Conservation (phyloP, 2,113 vertebrate genomes). For the Anarhynchus alexandrinus region DNA sequence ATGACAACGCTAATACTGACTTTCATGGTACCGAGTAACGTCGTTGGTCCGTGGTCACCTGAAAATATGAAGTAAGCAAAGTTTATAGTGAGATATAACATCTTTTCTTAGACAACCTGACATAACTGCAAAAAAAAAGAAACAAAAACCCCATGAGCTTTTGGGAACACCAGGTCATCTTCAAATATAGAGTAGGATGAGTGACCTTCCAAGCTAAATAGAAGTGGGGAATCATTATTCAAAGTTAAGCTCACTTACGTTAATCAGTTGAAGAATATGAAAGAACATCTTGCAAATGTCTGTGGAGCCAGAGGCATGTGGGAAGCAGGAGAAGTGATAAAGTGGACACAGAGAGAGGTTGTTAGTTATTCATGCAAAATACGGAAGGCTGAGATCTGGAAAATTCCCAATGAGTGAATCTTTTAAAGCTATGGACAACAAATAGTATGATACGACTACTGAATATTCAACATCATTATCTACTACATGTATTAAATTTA, state of each 20-base stretch:
- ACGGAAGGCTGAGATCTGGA: not conserved
- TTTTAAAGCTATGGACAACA: not conserved
- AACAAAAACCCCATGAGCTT: fast-evolving
- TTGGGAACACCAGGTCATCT: not conserved
- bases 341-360: not conserved
- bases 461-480: not conserved
- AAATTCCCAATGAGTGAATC: not conserved
- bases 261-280: not conserved
- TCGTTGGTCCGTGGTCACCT: not conserved
- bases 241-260: not conserved
- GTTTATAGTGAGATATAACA: not conserved
- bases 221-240: not conserved
- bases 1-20: not conserved
- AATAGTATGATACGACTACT: not conserved
- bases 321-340: not conserved
- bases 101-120: not conserved
- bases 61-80: not conserved
- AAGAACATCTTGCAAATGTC: not conserved
- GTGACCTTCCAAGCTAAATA: not conserved
- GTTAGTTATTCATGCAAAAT: not conserved
- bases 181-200: not conserved
- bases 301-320: not conserved
- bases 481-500: not conserved
- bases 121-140: not conserved
- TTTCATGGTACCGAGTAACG: fast-evolving